Percentiles rank a stretch among this genome's conserved stretches.
Evolutionary conservation across 2,113 vertebrate species (phyloP).

Genomic region (Planiliza haematocheilus): DNA sequence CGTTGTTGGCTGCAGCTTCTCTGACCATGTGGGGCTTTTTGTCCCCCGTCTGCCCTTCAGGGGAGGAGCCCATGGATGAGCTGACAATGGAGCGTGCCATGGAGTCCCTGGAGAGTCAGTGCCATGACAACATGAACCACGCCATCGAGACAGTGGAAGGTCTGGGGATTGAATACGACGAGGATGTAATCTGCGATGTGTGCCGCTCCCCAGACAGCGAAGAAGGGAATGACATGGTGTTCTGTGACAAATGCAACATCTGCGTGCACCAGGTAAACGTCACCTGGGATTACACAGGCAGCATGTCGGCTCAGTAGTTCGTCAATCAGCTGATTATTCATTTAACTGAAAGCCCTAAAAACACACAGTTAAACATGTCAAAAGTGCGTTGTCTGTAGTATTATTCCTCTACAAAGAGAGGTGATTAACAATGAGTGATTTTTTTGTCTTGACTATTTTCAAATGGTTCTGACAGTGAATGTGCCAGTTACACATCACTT

Average conservation of each 20-base stretch:
- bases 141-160: slow-evolving; percentile 98
- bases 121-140: slow-evolving; percentile 97
- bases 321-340: too few species aligned
- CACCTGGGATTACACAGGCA: background rate
- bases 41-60: slow-evolving; percentile 69
- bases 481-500: background rate
- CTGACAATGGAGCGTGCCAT: slow-evolving; percentile 94
- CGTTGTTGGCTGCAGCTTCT: too few species aligned
- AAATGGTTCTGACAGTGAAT: too few species aligned
- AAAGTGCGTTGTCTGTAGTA: background rate
- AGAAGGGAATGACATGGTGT: slow-evolving; percentile 99
- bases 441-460: background rate
- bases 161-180: slow-evolving; percentile 97
- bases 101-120: slow-evolving; percentile 94
- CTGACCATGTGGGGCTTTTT: background rate
- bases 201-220: slow-evolving; percentile 98
- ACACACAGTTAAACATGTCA: background rate
- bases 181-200: slow-evolving; percentile 98
- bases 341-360: too few species aligned
- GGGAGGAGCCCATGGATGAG: slow-evolving; percentile 90
- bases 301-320: background rate
- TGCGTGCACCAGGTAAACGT: slow-evolving; percentile 95
- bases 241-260: slow-evolving; percentile 99
- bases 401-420: too few species aligned
- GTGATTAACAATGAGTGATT: too few species aligned